These are phyloP conservation scores for cat (Felis catus) DNA, from an alignment of 2,113 vertebrate genomes.

Conservation along the genomic window DNA sequence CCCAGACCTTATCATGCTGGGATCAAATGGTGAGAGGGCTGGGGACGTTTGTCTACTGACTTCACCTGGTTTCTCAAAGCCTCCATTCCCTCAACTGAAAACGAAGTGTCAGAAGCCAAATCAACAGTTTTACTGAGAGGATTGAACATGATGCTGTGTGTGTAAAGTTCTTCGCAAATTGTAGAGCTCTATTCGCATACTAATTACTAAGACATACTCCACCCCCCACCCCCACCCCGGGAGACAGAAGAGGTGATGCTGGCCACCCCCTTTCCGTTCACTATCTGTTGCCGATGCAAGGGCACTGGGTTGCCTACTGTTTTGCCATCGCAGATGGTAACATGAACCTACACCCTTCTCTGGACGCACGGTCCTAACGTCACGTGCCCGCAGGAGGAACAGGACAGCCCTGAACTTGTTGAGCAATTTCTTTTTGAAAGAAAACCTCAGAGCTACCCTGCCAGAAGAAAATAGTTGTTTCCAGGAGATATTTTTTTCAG, in stretches of 20 bases:
- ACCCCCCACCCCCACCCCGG: not conserved
- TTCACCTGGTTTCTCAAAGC: not conserved
- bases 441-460: conserved; percentile 51
- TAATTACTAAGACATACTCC: not conserved
- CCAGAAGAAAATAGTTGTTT: conserved; percentile 66
- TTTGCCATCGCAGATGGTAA: not conserved
- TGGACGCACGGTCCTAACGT: not conserved
- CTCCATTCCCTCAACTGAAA: not conserved
- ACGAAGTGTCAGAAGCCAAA: not conserved
- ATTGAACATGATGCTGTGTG: not conserved
- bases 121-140: not conserved
- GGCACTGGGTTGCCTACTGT: not conserved
- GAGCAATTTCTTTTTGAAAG: conserved; percentile 61
- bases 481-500: conserved; percentile 43
- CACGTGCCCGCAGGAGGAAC: not conserved
- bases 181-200: not conserved
- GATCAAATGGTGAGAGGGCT: not conserved
- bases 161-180: not conserved
- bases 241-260: not conserved
- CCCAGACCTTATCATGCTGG: not conserved
- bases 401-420: not conserved
- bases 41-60: not conserved
- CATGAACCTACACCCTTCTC: not conserved
- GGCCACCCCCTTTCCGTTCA: not conserved
- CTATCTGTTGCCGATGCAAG: not conserved